Evolutionary conservation across 1,140 invertebrate genomes (phyloP), one percentile per base, ranked within the genome.

Genomic region (Aleiodes sp.): DNA sequence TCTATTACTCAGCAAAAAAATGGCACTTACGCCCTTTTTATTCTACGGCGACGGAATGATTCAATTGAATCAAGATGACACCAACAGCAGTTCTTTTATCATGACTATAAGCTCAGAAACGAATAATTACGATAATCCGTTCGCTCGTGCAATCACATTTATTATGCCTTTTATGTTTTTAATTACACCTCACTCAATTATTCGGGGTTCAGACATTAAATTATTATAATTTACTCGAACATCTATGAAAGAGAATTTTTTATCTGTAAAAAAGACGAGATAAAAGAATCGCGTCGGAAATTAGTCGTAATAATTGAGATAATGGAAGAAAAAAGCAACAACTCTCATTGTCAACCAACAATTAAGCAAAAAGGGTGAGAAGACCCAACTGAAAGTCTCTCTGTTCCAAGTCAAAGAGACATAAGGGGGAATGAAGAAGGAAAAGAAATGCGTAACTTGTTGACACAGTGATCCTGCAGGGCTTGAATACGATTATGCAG

Each of bases 401-500:
- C 46, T 21, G 26, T 52, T 52, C 46, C 46, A 52, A 16, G n/a
- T 52, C 46, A 21, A 56, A 28, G 59, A 37, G 59, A 29, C 16
- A 52, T 24, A 12, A 26, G 28, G 19, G 26, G 66, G 26, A 43
- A 46, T 64, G 35, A 31, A 24, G 57, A 61, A 52, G 29, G 52
- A 16, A 61, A 62, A 73, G 70, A 82, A 79, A 80, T 82, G 77
- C 80, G 81, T 84, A 83, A 85, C 82, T 85, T 85, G 82, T 85
- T 85, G 84, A 85, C 83, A 84, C 76, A 78, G 78, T 74, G 75
- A 82, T 84, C 81, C 82, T 83, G 71, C 63, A 70, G 76, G 82
- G 76, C 73, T 77, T 69, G 73, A 80, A 83, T 80, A 76, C 80
- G 80, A 85, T 86, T 86, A 86, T 80, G 82, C 77, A 86, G 84